Evolutionary conservation across 1,140 invertebrate species (phyloP), one percentile per base, ranked within the genome.

Genomic region (Solenopsis invicta): DNA sequence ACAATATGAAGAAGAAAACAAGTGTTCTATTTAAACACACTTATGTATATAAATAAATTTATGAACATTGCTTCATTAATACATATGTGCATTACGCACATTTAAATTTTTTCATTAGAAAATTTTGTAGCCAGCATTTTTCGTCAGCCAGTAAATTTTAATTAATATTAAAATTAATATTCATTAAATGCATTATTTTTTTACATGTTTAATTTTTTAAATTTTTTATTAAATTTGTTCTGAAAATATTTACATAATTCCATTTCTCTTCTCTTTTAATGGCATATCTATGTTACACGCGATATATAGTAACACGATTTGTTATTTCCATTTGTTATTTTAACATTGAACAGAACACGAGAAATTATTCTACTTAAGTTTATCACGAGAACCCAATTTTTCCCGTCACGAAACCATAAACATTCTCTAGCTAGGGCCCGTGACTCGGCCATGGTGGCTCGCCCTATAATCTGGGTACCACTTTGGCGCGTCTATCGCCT

Each of bases 381-480:
- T 90, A 91, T 91, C 81, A 87, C 66, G 52, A 75, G 87, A 92
- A 93, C 91, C 93, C 91, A 93, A 94, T 94, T 94, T 94, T 93
- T 90, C 88, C 90, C 93, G 93, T 93, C 92, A 92, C 90, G 90
- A 93, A 94, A 93, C 94, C 93, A 93, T 94, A 95, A 94, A 94
- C 93, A 94, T 91, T 59, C 41, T 84, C 81, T 85, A 77, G 77
- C 75, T 82, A 82, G 67, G 78, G 67, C 74, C 24, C 85, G 87
- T 86, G 64, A 59, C 82, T 67, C 52, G 52, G 64, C 52, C 59
- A 77, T 34, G 50, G 82, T 71, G 67, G 86, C 69, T 85, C 85
- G 76, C 90, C 87, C 92, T 88, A 93, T 94, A 94, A 94, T 93
- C 93, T 94, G 89, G 78, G 85, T 90, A 89, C 85, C 87, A 89